Evolutionary conservation across 2,797 vertebrate genomes (phyloP).

Genomic region (Argyrosomus regius): DNA sequence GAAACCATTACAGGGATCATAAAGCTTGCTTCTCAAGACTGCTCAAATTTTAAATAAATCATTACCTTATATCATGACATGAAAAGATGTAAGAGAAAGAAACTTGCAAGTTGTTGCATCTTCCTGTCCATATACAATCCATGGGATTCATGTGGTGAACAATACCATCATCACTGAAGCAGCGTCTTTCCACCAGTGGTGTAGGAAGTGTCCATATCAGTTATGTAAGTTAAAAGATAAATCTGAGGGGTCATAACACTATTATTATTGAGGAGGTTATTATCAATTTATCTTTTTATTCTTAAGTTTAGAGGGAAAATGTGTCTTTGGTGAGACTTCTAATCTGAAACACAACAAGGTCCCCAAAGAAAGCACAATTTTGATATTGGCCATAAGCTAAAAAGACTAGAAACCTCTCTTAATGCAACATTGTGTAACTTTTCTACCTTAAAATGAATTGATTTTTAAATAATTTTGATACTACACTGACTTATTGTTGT

Average conservation of each 20-base stretch:
- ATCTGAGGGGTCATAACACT: background rate
- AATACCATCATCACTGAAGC: background rate
- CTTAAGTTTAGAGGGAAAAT: background rate
- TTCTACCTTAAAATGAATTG: too few species aligned
- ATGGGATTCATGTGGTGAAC: background rate
- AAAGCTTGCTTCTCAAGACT: background rate
- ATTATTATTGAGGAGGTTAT: background rate
- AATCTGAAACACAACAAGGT: too few species aligned
- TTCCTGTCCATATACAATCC: background rate
- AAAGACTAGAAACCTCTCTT: background rate
- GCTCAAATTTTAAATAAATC: background rate
- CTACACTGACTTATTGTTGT: too few species aligned
- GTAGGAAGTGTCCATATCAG: background rate
- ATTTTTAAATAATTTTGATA: too few species aligned
- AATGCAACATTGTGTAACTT: too few species aligned
- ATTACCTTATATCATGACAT: background rate
- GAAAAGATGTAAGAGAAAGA: background rate
- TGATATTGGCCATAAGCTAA: background rate
- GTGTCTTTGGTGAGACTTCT: background rate
- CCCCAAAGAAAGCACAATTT: too few species aligned
- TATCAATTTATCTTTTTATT: background rate
- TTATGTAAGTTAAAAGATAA: background rate
- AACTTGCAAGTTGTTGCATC: background rate
- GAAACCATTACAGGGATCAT: constrained; percentile 11
- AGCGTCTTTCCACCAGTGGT: background rate